A percentile compares a stretch with the other conserved stretches of the same genome.
Conservation (phyloP, 1,140 invertebrate genomes). For the Vanessa atalanta region DNA sequence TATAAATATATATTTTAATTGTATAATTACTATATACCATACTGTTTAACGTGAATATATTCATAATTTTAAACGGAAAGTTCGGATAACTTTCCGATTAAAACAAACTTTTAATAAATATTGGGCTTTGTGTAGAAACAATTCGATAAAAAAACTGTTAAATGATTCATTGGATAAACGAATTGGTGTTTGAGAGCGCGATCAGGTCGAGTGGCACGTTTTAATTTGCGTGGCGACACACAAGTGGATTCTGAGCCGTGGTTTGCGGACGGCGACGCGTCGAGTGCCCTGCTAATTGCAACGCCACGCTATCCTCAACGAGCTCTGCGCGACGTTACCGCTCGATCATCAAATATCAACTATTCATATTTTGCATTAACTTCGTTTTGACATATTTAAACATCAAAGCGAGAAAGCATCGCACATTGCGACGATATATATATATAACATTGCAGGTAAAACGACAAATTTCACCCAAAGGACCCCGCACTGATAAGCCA, state of each 20-base stretch:
- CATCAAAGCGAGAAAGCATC: slow-evolving; percentile 28
- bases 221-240: slow-evolving; percentile 80
- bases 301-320: slow-evolving; percentile 61
- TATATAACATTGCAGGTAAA: slow-evolving; percentile 20
- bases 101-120: not conserved
- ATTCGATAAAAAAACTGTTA: slow-evolving; percentile 33
- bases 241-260: slow-evolving; percentile 70
- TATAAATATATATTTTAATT: no score
- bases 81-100: no score
- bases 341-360: slow-evolving; percentile 56
- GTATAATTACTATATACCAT: no score
- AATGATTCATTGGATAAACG: slow-evolving; percentile 67
- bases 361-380: slow-evolving; percentile 39
- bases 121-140: not conserved
- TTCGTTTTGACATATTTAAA: slow-evolving; percentile 14
- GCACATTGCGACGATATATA: slow-evolving; percentile 21
- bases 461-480: slow-evolving; percentile 57
- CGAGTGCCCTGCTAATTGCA: slow-evolving; percentile 78
- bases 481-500: slow-evolving; percentile 63
- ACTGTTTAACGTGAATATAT: no score
- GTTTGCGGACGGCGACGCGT: slow-evolving; percentile 67
- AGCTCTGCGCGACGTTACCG: slow-evolving; percentile 45
- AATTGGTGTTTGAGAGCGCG: slow-evolving; percentile 69
- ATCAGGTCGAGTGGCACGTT: slow-evolving; percentile 75
- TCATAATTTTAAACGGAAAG: no score